Conservation (phyloP, 2,888 invertebrate genomes). For the Embidobia sp. region DNA sequence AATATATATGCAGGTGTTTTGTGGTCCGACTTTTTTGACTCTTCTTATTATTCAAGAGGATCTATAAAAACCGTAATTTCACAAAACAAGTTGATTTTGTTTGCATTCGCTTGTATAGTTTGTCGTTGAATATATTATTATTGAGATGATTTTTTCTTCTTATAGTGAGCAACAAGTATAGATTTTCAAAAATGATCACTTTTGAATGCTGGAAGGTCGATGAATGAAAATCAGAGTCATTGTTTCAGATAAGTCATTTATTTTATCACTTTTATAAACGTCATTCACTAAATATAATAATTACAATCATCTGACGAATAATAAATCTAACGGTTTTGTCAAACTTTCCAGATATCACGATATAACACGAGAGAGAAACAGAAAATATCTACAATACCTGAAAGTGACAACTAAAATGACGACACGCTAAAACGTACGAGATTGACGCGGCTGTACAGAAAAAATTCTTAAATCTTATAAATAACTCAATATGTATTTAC, state of each 20-base stretch:
- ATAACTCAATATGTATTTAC: no score
- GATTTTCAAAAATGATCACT: no score
- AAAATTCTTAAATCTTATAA: not conserved
- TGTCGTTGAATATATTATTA: no score
- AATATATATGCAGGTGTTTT: constrained; percentile 58
- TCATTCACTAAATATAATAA: constrained; percentile 9
- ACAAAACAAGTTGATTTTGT: no score
- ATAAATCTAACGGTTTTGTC: not conserved
- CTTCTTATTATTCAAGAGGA: not conserved
- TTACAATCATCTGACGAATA: constrained; percentile 4
- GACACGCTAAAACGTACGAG: not conserved
- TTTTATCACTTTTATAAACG: constrained; percentile 18
- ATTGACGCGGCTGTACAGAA: constrained; percentile 15
- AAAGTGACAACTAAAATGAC: not conserved
- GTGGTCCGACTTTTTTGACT: constrained; percentile 3
- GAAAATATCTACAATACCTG: constrained; percentile 12
- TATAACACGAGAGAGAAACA: constrained; percentile 5
- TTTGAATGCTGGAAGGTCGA: no score
- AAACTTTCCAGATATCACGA: constrained; percentile 17
- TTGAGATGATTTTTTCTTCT: no score
- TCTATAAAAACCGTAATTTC: not conserved
- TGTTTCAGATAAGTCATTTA: constrained; percentile 1
- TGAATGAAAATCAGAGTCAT: no score
- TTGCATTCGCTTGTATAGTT: no score
- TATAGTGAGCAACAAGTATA: no score